Conservation (phyloP, 2,888 invertebrate genomes). For the Phania funesta region DNA sequence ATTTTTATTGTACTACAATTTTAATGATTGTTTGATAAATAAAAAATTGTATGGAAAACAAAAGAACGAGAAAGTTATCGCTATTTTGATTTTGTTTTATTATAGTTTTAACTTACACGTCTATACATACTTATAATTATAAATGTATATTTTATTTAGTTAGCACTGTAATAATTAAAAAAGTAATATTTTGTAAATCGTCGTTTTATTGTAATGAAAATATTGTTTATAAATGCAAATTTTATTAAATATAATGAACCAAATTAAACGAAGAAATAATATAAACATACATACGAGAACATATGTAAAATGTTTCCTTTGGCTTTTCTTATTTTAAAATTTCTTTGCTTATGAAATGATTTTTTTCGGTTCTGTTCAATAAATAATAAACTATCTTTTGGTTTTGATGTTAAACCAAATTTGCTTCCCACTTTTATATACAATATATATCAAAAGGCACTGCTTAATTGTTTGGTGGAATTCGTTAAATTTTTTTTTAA, state of each 20-base stretch:
- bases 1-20: slow-evolving; percentile 34
- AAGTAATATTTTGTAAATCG: slow-evolving; percentile 59
- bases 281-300: slow-evolving; percentile 4
- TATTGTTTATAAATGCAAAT: slow-evolving; percentile 61
- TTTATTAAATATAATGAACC: slow-evolving; percentile 52
- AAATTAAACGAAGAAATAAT: slow-evolving; percentile 39
- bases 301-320: not conserved
- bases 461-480: too few species aligned
- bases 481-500: too few species aligned
- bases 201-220: slow-evolving; percentile 65
- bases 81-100: slow-evolving; percentile 24
- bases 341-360: too few species aligned
- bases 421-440: too few species aligned
- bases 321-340: too few species aligned
- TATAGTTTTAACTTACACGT: slow-evolving; percentile 9
- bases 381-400: too few species aligned
- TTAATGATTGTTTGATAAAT: slow-evolving; percentile 11
- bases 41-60: slow-evolving; percentile 3
- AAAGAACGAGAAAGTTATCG: slow-evolving; percentile 23
- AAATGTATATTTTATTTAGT: slow-evolving; percentile 39
- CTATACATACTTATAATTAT: slow-evolving; percentile 20
- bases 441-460: too few species aligned
- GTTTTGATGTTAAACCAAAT: too few species aligned
- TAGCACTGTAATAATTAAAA: slow-evolving; percentile 42
- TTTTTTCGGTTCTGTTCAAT: too few species aligned